Conservation (phyloP, 1,140 invertebrate species). For the Drosophila seguyi region DNA sequence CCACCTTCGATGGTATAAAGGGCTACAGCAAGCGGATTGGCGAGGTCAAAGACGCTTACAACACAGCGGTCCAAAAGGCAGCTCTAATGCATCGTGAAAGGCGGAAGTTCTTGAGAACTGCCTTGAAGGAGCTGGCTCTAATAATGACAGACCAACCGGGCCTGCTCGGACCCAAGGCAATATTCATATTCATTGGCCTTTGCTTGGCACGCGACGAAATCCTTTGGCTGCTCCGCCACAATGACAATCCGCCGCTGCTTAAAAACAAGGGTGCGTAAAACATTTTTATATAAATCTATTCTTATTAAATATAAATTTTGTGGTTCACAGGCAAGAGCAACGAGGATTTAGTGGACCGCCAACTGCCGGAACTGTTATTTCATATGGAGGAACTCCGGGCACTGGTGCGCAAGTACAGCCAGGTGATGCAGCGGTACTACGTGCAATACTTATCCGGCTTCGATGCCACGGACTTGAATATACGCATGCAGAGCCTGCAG, state of each 20-base stretch:
- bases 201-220: slow-evolving; percentile 98
- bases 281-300: too few species aligned
- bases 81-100: slow-evolving; percentile 96
- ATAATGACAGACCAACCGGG: slow-evolving; percentile 99
- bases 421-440: slow-evolving; percentile 99
- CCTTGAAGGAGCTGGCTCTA: slow-evolving; percentile 97
- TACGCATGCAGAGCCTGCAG: slow-evolving; percentile 94
- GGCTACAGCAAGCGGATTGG: slow-evolving; percentile 96
- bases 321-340: slow-evolving; percentile 87
- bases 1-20: slow-evolving; percentile 98
- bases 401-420: slow-evolving; percentile 96
- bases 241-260: slow-evolving; percentile 96
- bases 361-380: slow-evolving; percentile 98
- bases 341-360: slow-evolving; percentile 96
- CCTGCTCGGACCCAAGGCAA: slow-evolving; percentile 97
- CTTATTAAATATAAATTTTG: too few species aligned
- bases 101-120: slow-evolving; percentile 97
- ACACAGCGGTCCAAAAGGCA: slow-evolving; percentile 94
- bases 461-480: slow-evolving; percentile 96
- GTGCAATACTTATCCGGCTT: slow-evolving; percentile 98
- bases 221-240: slow-evolving; percentile 97
- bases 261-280: slow-evolving; percentile 89
- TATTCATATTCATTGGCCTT: slow-evolving; percentile 98
- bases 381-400: slow-evolving; percentile 99
- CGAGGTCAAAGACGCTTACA: slow-evolving; percentile 98